Base-by-base conservation (phyloP, 2,113 vertebrate genomes). In the Archocentrus centrarchus region DNA sequence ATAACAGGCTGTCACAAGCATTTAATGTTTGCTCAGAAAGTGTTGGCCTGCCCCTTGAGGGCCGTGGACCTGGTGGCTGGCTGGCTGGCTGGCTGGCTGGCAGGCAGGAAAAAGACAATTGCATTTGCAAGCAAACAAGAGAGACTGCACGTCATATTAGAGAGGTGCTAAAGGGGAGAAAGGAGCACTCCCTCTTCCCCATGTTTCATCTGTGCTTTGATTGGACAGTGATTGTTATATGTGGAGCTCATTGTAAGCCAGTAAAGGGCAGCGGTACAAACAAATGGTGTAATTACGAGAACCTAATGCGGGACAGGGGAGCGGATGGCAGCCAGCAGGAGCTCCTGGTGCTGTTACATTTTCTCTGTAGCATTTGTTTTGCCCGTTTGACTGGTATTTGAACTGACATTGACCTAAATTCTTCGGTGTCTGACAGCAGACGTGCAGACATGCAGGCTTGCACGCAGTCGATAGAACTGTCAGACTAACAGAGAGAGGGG, bases 1-100 rank as follows among this genome's bases (percentile, higher is more conserved):
- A 92, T 84, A 81, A 85, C 79, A 83, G 75, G 68, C 88, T 92
- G 93, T 94, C 95, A 94, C 73, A 66, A 87, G 59, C 66, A 57
- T 87, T 94, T 88, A 93, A 63, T 14, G 59, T 92, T 79, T 81
- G 59, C 77, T 85, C 78, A 57, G 60, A 87, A 92, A 88, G 75
- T 70, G 82, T 50, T 20, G 13, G 62, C 78, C 35, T 63, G 57
- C 41, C 82, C 57, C 47, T 59, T 2, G 7, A 66, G 81, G 83
- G 75, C 30, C 32, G 27, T 60, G 0, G 66, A 39, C 11, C 77
- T 66, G 79, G 61, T 76, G 55, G 20, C 8, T 57, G 55, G 50
- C 32, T 76, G 55, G 20, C 8, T 57, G 55, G 50, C 32, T 59
- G 83, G 66, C 66, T 57, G 35, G 35, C 35, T 9, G 83, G 66